Evolutionary conservation across 2,797 vertebrate genomes (phyloP).

Genomic region (Glossophaga mutica): DNA sequence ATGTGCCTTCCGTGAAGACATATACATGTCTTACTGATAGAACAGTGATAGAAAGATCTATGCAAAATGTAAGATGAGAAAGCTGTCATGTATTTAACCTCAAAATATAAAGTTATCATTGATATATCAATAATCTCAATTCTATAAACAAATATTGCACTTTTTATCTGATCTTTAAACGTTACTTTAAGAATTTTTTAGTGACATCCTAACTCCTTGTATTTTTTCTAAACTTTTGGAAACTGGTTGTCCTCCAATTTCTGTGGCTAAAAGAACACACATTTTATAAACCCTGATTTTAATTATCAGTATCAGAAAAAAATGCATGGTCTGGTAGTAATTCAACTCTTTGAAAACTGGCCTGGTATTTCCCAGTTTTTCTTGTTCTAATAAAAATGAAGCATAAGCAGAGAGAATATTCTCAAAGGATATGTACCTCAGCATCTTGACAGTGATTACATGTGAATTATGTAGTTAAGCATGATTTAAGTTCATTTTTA

Average conservation of each 20-base stretch:
- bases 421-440: background rate
- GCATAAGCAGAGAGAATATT: background rate
- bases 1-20: background rate
- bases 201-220: background rate
- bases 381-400: background rate
- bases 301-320: background rate
- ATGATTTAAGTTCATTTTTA: background rate
- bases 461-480: background rate
- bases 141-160: background rate
- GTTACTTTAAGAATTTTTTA: background rate
- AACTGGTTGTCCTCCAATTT: background rate
- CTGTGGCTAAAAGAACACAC: background rate
- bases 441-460: background rate
- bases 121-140: background rate
- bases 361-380: background rate
- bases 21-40: rapidly evolving
- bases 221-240: background rate
- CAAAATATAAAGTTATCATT: background rate
- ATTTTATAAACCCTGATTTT: background rate
- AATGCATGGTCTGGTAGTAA: background rate
- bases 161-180: background rate
- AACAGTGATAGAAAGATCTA: background rate
- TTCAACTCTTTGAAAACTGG: background rate
- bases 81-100: background rate
- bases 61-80: background rate